phyloP scores from a whole-genome alignment of 1,140 invertebrate genomes.

The Leptoteleia sp. region DNA sequence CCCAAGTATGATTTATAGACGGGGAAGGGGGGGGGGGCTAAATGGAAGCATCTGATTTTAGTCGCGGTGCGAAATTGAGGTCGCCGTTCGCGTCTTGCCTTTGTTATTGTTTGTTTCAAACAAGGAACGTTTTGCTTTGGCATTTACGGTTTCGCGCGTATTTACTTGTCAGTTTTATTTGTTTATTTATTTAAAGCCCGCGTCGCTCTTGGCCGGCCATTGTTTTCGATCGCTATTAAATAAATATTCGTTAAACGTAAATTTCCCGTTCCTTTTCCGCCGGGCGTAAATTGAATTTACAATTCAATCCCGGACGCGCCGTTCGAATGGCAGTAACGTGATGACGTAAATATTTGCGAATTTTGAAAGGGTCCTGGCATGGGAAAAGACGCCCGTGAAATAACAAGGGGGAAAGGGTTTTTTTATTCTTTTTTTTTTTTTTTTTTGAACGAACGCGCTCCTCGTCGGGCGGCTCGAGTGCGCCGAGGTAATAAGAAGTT shows the following conservation, averaged over 20 bases:
- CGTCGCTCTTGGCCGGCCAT: too few relatives aligned
- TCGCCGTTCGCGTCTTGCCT: too few relatives aligned
- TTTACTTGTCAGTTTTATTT: too few relatives aligned
- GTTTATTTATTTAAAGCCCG: too few relatives aligned
- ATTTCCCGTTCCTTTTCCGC: not conserved
- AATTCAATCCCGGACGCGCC: conserved; percentile 24
- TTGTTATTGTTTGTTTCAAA: too few relatives aligned
- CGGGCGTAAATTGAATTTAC: conserved; percentile 3
- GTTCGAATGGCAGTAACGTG: conserved; percentile 12
- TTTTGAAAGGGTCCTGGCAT: conserved; percentile 26
- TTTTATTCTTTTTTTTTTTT: too few relatives aligned
- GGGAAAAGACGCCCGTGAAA: conserved; percentile 25
- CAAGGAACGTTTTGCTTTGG: too few relatives aligned
- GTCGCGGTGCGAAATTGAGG: too few relatives aligned
- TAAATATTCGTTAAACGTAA: not conserved
- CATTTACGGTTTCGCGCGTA: too few relatives aligned
- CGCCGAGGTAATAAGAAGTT: conserved; percentile 52
- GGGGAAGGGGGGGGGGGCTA: too few relatives aligned
- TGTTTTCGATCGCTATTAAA: too few relatives aligned
- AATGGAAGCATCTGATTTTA: conserved; percentile 19
- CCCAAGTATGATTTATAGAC: conserved; percentile 52
- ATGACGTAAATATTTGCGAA: conserved; percentile 35
- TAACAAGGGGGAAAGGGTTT: conserved; percentile 27
- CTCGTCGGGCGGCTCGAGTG: conserved; percentile 22
- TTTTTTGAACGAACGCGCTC: not conserved